Evolutionary conservation across 2,888 invertebrate species (phyloP).

Genomic region (Ennomos quercinarius): DNA sequence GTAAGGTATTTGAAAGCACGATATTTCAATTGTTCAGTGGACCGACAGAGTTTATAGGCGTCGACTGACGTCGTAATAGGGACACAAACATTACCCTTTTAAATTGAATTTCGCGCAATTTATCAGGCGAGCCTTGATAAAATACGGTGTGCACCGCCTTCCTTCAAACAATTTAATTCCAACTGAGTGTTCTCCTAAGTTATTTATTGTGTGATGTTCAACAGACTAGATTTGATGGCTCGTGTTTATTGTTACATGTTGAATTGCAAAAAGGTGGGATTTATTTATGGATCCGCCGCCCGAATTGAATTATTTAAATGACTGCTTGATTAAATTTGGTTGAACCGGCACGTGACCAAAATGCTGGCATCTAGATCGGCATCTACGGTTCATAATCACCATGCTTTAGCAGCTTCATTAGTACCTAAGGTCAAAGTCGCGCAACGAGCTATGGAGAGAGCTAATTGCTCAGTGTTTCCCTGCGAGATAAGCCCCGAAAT

Average conservation of each 20-base stretch:
- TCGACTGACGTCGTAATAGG: slow-evolving; percentile 78
- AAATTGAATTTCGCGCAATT: slow-evolving; percentile 82
- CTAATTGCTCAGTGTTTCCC: too few relatives aligned
- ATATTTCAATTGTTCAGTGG: slow-evolving; percentile 79
- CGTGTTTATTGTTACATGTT: slow-evolving; percentile 1
- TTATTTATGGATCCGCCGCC: too few relatives aligned
- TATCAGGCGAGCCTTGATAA: slow-evolving; percentile 73
- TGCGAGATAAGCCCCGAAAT: too few relatives aligned
- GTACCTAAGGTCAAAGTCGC: too few relatives aligned
- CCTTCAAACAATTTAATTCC: slow-evolving; percentile 68
- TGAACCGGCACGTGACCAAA: too few relatives aligned
- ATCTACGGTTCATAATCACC: too few relatives aligned
- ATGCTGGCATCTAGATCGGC: too few relatives aligned
- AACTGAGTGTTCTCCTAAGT: slow-evolving; percentile 55
- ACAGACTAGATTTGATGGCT: slow-evolving; percentile 33
- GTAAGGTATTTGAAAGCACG: slow-evolving; percentile 60
- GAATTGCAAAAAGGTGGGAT: not conserved
- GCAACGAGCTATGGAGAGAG: too few relatives aligned
- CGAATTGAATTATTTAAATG: too few relatives aligned
- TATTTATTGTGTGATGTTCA: slow-evolving; percentile 61
- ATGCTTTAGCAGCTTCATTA: too few relatives aligned
- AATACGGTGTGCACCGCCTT: slow-evolving; percentile 58
- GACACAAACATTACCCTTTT: slow-evolving; percentile 82
- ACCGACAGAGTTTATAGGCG: slow-evolving; percentile 75
- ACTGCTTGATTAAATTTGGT: too few relatives aligned